Percentiles rank a stretch among this genome's conserved stretches.
Evolutionary conservation across 2,797 vertebrate genomes (phyloP).

Genomic region (Odontamblyopus rebecca): DNA sequence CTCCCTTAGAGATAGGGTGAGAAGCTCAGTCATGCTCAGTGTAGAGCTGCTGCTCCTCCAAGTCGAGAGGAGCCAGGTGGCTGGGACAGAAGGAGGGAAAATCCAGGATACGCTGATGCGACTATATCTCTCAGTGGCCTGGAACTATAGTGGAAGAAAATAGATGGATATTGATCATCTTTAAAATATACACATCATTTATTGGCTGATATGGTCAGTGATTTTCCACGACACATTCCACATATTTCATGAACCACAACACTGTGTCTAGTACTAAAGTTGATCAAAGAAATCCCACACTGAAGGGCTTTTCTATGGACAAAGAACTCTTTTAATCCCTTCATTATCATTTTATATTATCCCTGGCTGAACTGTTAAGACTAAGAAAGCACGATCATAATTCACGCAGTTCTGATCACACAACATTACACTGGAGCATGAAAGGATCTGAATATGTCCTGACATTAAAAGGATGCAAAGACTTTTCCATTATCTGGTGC

Average conservation of each 20-base stretch:
- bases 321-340: not conserved
- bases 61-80: too few species aligned
- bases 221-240: not conserved
- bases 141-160: too few species aligned
- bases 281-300: not conserved
- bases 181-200: too few species aligned
- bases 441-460: conserved; percentile 6
- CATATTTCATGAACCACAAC: not conserved
- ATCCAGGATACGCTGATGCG: too few species aligned
- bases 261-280: not conserved
- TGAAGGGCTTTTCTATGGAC: not conserved
- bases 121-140: too few species aligned
- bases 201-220: not conserved
- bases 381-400: not conserved
- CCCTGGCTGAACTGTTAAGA: not conserved
- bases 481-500: conserved; percentile 16
- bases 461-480: conserved; percentile 12
- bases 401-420: not conserved
- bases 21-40: too few species aligned
- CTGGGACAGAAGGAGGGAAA: too few species aligned
- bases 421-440: not conserved
- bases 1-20: too few species aligned
- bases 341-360: not conserved
- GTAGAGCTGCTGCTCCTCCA: too few species aligned
- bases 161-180: too few species aligned